Conservation (phyloP, 2,797 vertebrate species). For the Acipenser ruthenus region DNA sequence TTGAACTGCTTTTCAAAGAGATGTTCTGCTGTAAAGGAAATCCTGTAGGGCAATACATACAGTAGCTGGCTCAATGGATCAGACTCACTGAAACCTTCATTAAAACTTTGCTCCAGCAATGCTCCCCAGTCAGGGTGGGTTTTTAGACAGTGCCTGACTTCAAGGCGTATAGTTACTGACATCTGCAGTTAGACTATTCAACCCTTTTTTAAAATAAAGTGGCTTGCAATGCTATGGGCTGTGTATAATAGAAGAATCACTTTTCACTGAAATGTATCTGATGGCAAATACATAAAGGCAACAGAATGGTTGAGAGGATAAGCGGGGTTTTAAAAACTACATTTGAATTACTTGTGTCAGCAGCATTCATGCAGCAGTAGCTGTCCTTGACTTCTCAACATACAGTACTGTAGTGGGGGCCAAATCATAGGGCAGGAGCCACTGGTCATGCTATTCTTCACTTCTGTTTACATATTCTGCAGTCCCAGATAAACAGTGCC, state of each 20-base stretch:
- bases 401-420: no score
- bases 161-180: conserved; percentile 14
- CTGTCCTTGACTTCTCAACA: neutral
- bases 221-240: no score
- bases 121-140: conserved; percentile 23
- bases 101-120: conserved; percentile 6
- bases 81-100: conserved; percentile 9
- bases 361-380: neutral
- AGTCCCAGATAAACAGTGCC: no score
- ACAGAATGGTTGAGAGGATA: neutral
- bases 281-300: conserved; percentile 1
- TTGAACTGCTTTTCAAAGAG: neutral
- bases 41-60: conserved; percentile 20
- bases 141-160: conserved; percentile 24
- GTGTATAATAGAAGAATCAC: neutral
- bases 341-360: no score
- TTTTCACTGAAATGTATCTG: neutral
- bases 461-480: no score
- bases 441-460: neutral
- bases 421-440: neutral
- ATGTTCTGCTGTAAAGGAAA: conserved; percentile 9
- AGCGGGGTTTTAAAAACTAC: no score
- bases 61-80: neutral
- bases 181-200: conserved; percentile 11
- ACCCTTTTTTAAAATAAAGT: neutral